Evolutionary conservation across 2,888 invertebrate species (phyloP), one percentile per base, ranked within the genome.

Genomic region (Eristalinus sepulchralis): DNA sequence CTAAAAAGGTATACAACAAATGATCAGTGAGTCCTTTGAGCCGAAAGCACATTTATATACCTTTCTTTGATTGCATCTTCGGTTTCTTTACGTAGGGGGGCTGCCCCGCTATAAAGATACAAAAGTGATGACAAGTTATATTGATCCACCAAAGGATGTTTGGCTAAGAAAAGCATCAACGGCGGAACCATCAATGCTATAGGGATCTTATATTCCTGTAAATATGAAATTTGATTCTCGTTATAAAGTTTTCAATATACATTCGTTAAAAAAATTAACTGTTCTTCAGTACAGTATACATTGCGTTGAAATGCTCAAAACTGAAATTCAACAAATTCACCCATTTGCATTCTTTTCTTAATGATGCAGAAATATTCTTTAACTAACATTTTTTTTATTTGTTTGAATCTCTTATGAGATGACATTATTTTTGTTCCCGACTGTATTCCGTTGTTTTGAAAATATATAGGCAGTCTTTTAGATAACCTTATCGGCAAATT

Each of bases 181-280:
- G 98, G 97, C 0, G 98, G 98, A 9, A 98, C 98, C 88, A 97
- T 93, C 13, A 95, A 94, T 1, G 95, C 93, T 91, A 94, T 93
- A 79, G 95, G 94, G 2, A 96, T 94, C 94, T 96, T 92, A 75
- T 93, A 91, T 89, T 92, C 91, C 90, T 91, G 55, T 9, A 88
- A 73, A 55, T 27, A 62, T 34, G 8, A 5, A 62, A 39, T 13
- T 63, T 27, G 2, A 59, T 27, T 13, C 4, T 9, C 3, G 10
- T n/a, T n/a, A 22, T n/a, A n/a, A 55, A 20, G 9, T 20, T 22
- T 9, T 1, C 20, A 10, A 0, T 13, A n/a, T n/a, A n/a, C n/a
- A n/a, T n/a, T n/a, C n/a, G n/a, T n/a, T n/a, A n/a, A n/a, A n/a
- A n/a, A n/a, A n/a, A n/a, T n/a, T n/a, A n/a, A n/a, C n/a, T n/a